These are phyloP conservation scores for Saimiri boliviensis DNA, from an alignment of 2,113 vertebrate species.

Conservation along the genomic window DNA sequence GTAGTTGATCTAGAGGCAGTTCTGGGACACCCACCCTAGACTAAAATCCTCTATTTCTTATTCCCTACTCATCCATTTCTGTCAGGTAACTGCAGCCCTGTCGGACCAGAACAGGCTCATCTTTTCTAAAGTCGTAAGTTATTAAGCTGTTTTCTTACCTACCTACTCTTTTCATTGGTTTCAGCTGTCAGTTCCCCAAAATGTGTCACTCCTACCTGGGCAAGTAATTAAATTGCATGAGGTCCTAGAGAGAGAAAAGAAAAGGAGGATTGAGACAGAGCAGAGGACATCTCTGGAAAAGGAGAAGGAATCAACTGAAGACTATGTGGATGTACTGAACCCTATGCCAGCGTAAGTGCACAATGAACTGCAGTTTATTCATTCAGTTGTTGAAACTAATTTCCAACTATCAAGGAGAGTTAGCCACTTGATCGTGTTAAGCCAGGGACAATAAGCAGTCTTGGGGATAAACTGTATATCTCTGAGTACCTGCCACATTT, in stretches of 20 bases:
- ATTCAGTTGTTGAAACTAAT: background rate
- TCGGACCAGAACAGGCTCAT: background rate
- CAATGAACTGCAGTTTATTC: background rate
- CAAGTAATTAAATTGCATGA: slow-evolving; percentile 85
- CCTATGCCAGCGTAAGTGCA: slow-evolving; percentile 81
- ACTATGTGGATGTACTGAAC: slow-evolving; percentile 38
- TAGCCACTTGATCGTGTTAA: background rate
- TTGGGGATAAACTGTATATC: background rate
- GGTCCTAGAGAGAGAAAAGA: slow-evolving; percentile 83
- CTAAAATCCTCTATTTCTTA: background rate
- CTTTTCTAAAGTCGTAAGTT: background rate
- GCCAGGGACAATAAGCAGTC: background rate
- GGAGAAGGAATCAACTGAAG: slow-evolving; percentile 22
- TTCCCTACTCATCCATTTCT: background rate
- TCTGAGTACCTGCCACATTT: slow-evolving; percentile 46
- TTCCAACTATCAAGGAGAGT: background rate
- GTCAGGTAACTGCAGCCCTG: background rate
- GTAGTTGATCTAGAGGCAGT: background rate
- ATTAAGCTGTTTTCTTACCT: slow-evolving; percentile 24
- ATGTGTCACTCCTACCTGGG: slow-evolving; percentile 85
- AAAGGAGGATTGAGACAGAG: slow-evolving; percentile 70
- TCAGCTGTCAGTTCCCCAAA: slow-evolving; percentile 86
- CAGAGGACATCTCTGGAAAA: background rate
- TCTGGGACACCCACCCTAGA: background rate
- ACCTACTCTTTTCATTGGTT: background rate